Conservation (phyloP, 2,888 invertebrate species). For the Torymus texanus region DNA sequence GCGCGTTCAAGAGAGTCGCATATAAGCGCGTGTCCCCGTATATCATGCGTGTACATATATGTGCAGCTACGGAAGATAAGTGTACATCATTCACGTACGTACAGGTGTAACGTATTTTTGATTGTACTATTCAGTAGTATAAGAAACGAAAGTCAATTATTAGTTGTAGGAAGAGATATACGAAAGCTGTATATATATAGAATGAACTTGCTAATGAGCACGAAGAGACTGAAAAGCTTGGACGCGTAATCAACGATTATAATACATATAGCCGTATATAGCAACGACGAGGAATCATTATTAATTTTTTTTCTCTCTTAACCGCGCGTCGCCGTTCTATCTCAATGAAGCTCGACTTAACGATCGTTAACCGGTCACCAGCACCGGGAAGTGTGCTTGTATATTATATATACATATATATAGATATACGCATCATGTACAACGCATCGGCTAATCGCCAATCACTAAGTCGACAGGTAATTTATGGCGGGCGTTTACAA, state of each 20-base stretch:
- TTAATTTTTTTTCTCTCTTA: conserved; percentile 39
- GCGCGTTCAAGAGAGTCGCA: conserved; percentile 57
- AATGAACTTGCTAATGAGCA: conserved; percentile 30
- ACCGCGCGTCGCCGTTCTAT: background rate
- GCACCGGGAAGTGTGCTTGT: conserved; percentile 14
- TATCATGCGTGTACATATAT: background rate
- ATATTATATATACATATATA: too few relatives aligned
- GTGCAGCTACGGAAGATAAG: too few relatives aligned
- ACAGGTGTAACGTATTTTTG: background rate
- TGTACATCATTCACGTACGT: background rate
- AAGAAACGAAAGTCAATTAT: conserved; percentile 31
- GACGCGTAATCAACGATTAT: conserved; percentile 20
- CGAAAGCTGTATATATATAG: background rate
- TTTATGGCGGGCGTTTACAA: conserved; percentile 36
- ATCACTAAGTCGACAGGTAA: conserved; percentile 52
- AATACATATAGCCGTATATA: too few relatives aligned
- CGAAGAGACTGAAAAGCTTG: background rate
- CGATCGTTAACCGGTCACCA: conserved; percentile 54
- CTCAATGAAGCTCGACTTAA: conserved; percentile 45
- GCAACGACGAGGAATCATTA: background rate
- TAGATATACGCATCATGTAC: too few relatives aligned
- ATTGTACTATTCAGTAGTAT: background rate
- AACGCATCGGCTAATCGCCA: conserved; percentile 57
- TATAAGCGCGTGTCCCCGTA: conserved; percentile 57
- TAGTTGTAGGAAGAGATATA: background rate